Conservation (phyloP, 2,888 invertebrate species). For the Archips xylosteana region DNA sequence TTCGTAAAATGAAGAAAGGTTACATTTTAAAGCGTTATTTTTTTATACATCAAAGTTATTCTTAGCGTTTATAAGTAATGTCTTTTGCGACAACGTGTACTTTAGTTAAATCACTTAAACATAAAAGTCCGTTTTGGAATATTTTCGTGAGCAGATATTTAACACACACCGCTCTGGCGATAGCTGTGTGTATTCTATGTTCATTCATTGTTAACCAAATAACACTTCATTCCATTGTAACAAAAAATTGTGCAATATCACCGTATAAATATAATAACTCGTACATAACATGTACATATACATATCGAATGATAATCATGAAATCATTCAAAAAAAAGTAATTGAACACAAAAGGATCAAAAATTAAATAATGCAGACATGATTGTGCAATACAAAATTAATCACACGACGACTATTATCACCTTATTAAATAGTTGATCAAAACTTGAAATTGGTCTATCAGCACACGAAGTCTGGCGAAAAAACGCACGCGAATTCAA, state of each 20-base stretch:
- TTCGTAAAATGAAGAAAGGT: conserved; percentile 67
- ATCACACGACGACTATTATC: conserved; percentile 75
- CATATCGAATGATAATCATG: conserved; percentile 58
- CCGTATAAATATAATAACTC: conserved; percentile 61
- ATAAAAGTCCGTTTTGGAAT: conserved; percentile 70
- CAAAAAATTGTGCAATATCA: conserved; percentile 72
- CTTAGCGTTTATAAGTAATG: conserved; percentile 79
- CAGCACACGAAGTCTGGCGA: conserved; percentile 71
- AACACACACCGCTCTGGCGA: conserved; percentile 71
- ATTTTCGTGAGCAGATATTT: conserved; percentile 61
- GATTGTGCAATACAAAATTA: conserved; percentile 80
- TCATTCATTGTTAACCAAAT: conserved; percentile 47
- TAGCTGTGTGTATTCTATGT: conserved; percentile 51
- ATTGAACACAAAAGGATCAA: conserved; percentile 65
- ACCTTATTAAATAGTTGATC: conserved; percentile 66
- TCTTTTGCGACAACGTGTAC: conserved; percentile 81
- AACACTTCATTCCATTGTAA: conserved; percentile 59
- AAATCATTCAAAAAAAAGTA: conserved; percentile 64
- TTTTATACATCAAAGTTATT: conserved; percentile 77
- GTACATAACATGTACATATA: conserved; percentile 69
- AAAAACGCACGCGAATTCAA: conserved; percentile 57
- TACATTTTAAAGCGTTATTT: conserved; percentile 81
- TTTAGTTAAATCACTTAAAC: conserved; percentile 75
- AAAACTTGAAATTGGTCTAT: conserved; percentile 54
- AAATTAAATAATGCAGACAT: conserved; percentile 65